Evolutionary conservation across 2,888 invertebrate genomes (phyloP), one percentile per base, ranked within the genome.

Genomic region (Dichetophora obliterata): DNA sequence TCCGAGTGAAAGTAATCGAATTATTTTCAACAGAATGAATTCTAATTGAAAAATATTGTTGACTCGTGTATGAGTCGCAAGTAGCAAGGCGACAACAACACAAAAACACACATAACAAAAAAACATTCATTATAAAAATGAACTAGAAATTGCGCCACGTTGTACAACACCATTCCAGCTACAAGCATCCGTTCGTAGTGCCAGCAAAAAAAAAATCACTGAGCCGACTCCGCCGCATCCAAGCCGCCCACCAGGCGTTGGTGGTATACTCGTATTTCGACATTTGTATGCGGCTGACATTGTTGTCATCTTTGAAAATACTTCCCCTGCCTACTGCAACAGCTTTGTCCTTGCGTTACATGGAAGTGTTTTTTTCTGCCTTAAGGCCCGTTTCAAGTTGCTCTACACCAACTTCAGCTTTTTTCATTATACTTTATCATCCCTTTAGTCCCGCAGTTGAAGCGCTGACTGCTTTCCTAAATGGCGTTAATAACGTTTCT

Each of bases 41-140:
- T 89, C 89, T 90, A 89, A 89, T 89, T 89, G 90, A 89, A 89
- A 89, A 90, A 90, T 89, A 89, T 90, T 89, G 88, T 87, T 66
- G 65, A 24, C 65, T 85, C 84, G 82, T 84, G 85, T 82, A 81
- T 80, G 82, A 80, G 75, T 65, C 22, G 75, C n/a, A 2, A 78
- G 72, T 76, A 78, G 73, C 75, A 74, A 69, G 66, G 71, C 75
- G 50, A 50, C 77, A 79, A 43, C 72, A 43, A 43, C 66, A 57
- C 43, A 74, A 27, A 11, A 48, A 16, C 50, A 52, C 50, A 22
- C 31, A 77, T 22, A 27, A 59, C 24, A 27, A 14, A 59, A 57
- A 14, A n/a, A 54, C 9, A n/a, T 19, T 1, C 54, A 54, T 19
- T 2, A 34, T 37, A 34, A 34, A 19, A 24, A 70, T 22, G 19